Evolutionary conservation across 2,888 invertebrate genomes (phyloP).

Genomic region (Brenthis ino): DNA sequence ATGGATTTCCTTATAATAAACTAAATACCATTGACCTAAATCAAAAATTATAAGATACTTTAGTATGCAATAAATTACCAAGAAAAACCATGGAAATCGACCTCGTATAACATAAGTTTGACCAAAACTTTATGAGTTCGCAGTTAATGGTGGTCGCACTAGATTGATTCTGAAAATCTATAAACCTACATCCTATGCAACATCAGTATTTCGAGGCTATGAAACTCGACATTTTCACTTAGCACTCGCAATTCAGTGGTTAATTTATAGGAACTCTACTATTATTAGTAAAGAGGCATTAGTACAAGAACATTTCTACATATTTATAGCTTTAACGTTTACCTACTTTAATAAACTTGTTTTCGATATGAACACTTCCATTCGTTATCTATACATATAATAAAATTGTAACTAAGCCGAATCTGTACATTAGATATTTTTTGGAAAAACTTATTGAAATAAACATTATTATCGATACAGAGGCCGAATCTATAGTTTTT

Average conservation of each 20-base stretch:
- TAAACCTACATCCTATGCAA: conserved; percentile 64
- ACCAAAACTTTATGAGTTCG: conserved; percentile 56
- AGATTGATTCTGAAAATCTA: conserved; percentile 62
- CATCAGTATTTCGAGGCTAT: conserved; percentile 37
- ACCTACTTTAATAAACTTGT: conserved; percentile 8
- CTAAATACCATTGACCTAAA: conserved; percentile 9
- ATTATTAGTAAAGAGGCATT: conserved; percentile 23
- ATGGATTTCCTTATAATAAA: not conserved
- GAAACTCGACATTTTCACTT: conserved; percentile 35
- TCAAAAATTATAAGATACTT: conserved; percentile 4
- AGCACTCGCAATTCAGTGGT: conserved; percentile 35
- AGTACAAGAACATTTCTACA: conserved; percentile 11
- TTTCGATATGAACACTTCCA: conserved; percentile 8
- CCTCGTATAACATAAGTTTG: conserved; percentile 17
- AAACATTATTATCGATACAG: no score
- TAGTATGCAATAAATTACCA: not conserved
- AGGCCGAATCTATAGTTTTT: no score
- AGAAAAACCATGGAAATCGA: conserved; percentile 5
- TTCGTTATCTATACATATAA: not conserved
- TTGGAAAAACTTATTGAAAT: no score
- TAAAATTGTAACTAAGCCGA: no score
- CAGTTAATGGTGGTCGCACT: conserved; percentile 43
- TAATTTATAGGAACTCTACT: conserved; percentile 35
- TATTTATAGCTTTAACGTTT: conserved; percentile 19
- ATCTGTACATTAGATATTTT: no score